A percentile compares a stretch with the other conserved stretches of the same genome.
Conservation (phyloP, 2,888 invertebrate species). For the Anarsia innoxiella region DNA sequence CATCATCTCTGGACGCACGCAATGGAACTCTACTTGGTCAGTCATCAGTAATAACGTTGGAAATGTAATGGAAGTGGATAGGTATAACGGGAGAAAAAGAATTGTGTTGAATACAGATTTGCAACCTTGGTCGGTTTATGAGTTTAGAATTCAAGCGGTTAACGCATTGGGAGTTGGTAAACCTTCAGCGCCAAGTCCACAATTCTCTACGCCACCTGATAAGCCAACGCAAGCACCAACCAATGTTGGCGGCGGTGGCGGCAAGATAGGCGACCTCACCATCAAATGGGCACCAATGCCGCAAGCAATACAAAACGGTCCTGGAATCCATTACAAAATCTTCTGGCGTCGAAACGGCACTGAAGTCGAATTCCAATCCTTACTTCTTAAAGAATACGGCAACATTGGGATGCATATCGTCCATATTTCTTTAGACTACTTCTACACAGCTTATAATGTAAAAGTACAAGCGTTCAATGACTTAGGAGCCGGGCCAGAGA, state of each 20-base stretch:
- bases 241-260: constrained; percentile 94
- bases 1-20: constrained; percentile 87
- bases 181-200: constrained; percentile 89
- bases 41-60: constrained; percentile 80
- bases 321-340: constrained; percentile 91
- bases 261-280: constrained; percentile 94
- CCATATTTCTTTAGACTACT: constrained; percentile 81
- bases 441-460: constrained; percentile 89
- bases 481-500: constrained; percentile 88
- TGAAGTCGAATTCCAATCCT: constrained; percentile 84
- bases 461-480: constrained; percentile 90
- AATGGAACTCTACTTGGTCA: constrained; percentile 89
- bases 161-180: constrained; percentile 89
- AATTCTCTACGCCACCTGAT: constrained; percentile 88
- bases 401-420: constrained; percentile 88
- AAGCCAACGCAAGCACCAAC: constrained; percentile 84
- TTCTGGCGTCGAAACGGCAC: constrained; percentile 87
- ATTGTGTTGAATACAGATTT: constrained; percentile 81
- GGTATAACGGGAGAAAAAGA: constrained; percentile 86
- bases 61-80: constrained; percentile 82
- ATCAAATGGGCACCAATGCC: constrained; percentile 91
- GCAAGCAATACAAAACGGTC: constrained; percentile 89
- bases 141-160: constrained; percentile 91
- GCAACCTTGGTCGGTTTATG: constrained; percentile 92
- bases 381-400: constrained; percentile 81